These are phyloP conservation scores for Ia io DNA, from an alignment of 2,113 vertebrate species.

Conservation along the genomic window DNA sequence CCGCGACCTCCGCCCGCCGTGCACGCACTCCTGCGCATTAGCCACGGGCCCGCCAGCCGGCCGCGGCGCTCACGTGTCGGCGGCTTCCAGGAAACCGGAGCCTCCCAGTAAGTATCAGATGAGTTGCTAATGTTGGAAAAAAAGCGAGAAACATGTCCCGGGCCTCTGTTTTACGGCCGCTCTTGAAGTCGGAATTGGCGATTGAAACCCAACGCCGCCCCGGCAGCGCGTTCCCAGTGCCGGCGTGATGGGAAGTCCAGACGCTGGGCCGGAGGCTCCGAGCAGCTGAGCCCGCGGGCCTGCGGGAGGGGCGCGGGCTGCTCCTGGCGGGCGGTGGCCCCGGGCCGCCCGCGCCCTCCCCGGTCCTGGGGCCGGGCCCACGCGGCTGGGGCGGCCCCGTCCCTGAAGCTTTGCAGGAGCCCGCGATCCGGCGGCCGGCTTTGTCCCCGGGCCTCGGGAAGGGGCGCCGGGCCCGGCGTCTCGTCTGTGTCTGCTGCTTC, in stretches of 20 bases:
- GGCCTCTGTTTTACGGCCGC: constrained; percentile 82
- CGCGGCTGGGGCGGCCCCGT: accelerated
- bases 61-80: constrained; percentile 74
- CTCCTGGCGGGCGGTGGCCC: neutral
- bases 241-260: constrained; percentile 84
- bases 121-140: constrained; percentile 85
- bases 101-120: constrained; percentile 82
- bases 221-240: constrained; percentile 69
- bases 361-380: accelerated
- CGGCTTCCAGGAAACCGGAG: constrained; percentile 82
- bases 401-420: accelerated
- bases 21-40: neutral
- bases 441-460: accelerated
- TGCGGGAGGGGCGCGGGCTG: neutral
- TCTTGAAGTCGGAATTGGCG: constrained; percentile 82
- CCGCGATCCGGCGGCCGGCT: accelerated
- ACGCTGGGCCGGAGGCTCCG: constrained; percentile 49
- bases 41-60: constrained; percentile 61
- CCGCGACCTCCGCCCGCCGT: constrained; percentile 73
- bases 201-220: constrained; percentile 80
- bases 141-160: constrained; percentile 81
- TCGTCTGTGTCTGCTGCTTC: accelerated
- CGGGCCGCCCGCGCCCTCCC: neutral
- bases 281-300: constrained; percentile 44
- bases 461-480: accelerated